These are phyloP conservation scores for Noctua comes DNA, from an alignment of 2,888 invertebrate genomes.

Conservation along the genomic window DNA sequence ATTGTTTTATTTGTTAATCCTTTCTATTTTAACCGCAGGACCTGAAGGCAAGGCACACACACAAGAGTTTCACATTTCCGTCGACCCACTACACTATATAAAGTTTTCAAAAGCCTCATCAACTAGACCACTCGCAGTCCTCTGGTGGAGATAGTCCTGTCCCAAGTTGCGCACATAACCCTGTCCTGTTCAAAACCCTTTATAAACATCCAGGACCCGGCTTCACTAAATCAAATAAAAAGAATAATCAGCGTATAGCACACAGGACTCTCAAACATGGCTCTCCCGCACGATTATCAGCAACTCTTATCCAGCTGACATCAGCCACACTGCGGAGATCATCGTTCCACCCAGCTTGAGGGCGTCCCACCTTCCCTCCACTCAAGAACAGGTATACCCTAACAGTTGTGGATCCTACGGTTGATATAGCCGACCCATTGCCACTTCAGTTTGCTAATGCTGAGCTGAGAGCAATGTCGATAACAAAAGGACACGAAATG, in stretches of 20 bases:
- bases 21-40: neutral
- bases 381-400: neutral
- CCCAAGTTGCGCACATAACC: too few relatives aligned
- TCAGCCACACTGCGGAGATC: neutral
- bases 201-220: neutral
- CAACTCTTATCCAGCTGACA: neutral
- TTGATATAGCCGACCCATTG: neutral
- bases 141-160: too few relatives aligned
- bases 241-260: neutral
- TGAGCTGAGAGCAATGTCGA: neutral
- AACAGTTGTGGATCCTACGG: neutral
- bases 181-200: neutral
- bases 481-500: neutral
- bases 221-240: neutral
- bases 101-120: too few relatives aligned
- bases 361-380: neutral
- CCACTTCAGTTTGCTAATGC: neutral
- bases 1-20: neutral
- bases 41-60: neutral
- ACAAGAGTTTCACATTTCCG: neutral
- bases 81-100: neutral
- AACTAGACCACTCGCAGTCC: too few relatives aligned
- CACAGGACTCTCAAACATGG: neutral
- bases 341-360: neutral
- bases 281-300: neutral